A percentile compares a stretch with the other conserved stretches of the same genome.
phyloP scores from a whole-genome alignment of 1,140 invertebrate species.

The Eubasilissa regina region DNA sequence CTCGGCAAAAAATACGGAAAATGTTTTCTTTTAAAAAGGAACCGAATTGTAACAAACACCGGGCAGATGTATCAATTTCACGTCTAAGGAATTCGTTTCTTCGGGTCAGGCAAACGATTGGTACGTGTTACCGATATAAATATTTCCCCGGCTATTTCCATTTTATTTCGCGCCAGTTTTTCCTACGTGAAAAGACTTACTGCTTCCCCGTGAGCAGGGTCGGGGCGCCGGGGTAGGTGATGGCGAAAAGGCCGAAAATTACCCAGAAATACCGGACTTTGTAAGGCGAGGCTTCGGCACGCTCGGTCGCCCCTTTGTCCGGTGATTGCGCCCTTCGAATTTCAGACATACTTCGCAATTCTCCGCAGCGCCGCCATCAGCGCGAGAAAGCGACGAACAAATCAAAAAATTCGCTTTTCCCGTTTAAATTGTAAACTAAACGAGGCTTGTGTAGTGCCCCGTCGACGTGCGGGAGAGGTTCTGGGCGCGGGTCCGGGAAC shows the following conservation, averaged over 20 bases:
- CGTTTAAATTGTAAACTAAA: no score
- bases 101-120: conserved; percentile 57
- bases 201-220: neutral
- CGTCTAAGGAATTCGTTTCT: conserved; percentile 57
- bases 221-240: conserved; percentile 26
- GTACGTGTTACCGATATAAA: conserved; percentile 56
- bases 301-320: conserved; percentile 21
- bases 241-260: conserved; percentile 34
- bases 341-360: neutral
- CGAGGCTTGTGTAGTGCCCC: no score
- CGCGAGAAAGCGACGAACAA: no score
- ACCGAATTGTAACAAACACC: conserved; percentile 50
- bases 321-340: conserved; percentile 30
- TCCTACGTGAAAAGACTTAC: conserved; percentile 52
- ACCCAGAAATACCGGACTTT: conserved; percentile 13
- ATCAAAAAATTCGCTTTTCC: no score
- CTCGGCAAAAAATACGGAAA: conserved; percentile 36
- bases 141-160: conserved; percentile 53
- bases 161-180: conserved; percentile 52
- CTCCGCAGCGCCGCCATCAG: no score
- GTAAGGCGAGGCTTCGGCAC: conserved; percentile 5
- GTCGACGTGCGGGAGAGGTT: no score
- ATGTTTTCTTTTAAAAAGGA: conserved; percentile 35
- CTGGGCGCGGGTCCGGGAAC: neutral
- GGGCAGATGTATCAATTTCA: conserved; percentile 58